Conservation (phyloP, 1,140 invertebrate species). For the Trichonephila clavata region DNA sequence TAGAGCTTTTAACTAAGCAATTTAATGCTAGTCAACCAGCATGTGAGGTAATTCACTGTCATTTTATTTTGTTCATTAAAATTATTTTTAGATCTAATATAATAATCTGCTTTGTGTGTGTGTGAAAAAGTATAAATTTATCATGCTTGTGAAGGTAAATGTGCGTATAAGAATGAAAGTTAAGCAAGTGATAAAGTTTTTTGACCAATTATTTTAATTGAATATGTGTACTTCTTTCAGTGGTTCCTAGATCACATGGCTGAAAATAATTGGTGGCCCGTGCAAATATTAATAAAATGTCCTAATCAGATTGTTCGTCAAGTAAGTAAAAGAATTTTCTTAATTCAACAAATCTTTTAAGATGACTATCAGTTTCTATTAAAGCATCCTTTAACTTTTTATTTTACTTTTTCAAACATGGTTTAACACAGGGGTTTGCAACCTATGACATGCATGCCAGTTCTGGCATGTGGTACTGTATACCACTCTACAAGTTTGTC, state of each 20-base stretch:
- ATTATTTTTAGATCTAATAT: background rate
- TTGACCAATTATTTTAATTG: too few relatives aligned
- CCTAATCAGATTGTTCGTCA: conserved; percentile 97
- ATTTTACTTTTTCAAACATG: too few relatives aligned
- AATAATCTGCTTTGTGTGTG: too few relatives aligned
- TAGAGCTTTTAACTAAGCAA: conserved; percentile 95
- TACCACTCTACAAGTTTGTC: too few relatives aligned
- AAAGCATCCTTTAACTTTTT: too few relatives aligned
- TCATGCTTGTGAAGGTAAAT: too few relatives aligned
- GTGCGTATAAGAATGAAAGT: too few relatives aligned
- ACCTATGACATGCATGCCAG: too few relatives aligned
- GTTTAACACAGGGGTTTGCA: too few relatives aligned
- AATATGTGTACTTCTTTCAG: conserved; percentile 77
- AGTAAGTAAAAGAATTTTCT: conserved; percentile 83
- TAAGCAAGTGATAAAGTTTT: too few relatives aligned
- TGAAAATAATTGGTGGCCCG: conserved; percentile 95
- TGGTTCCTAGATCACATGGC: conserved; percentile 97
- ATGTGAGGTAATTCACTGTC: conserved; percentile 84
- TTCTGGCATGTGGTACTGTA: too few relatives aligned
- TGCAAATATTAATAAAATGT: conserved; percentile 96
- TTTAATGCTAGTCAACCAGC: conserved; percentile 94
- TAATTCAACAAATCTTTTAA: background rate
- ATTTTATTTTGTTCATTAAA: background rate
- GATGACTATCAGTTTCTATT: background rate
- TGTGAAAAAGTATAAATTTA: too few relatives aligned